Conservation (phyloP, 64 coral and sea anemone species). For the Catalaphyllia jardinei region DNA sequence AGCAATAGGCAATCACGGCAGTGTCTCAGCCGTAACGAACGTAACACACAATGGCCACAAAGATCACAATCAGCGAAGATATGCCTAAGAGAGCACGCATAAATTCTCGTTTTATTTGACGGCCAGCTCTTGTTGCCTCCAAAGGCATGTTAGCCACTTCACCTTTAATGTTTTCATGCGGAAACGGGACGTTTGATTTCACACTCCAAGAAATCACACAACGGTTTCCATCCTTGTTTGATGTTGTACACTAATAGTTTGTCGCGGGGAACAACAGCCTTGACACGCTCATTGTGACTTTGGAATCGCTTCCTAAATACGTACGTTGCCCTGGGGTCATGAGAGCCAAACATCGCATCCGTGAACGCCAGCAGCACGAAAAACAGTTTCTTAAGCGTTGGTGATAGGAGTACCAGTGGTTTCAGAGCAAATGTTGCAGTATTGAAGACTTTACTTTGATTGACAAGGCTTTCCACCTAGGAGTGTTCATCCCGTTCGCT, state of each 20-base stretch:
- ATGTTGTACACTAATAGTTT: constrained; percentile 37
- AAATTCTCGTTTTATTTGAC: not conserved
- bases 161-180: constrained; percentile 15
- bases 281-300: constrained; percentile 1
- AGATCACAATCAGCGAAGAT: too few relatives aligned
- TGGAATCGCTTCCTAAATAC: too few relatives aligned
- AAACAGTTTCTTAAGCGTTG: not conserved
- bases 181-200: not conserved
- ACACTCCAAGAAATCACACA: too few relatives aligned
- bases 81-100: not conserved
- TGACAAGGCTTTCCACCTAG: constrained; percentile 9
- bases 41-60: too few relatives aligned
- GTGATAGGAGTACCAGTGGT: not conserved
- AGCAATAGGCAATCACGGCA: too few relatives aligned
- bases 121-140: not conserved
- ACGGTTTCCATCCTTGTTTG: too few relatives aligned
- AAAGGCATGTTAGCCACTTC: not conserved
- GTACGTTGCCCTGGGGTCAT: too few relatives aligned
- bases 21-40: too few relatives aligned
- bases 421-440: not conserved
- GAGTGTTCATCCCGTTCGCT: constrained; percentile 3
- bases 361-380: not conserved
- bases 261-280: not conserved
- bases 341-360: not conserved
- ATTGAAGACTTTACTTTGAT: constrained; percentile 7